phyloP scores from a whole-genome alignment of 2,888 invertebrate species.

The Isotomurus palustris region DNA sequence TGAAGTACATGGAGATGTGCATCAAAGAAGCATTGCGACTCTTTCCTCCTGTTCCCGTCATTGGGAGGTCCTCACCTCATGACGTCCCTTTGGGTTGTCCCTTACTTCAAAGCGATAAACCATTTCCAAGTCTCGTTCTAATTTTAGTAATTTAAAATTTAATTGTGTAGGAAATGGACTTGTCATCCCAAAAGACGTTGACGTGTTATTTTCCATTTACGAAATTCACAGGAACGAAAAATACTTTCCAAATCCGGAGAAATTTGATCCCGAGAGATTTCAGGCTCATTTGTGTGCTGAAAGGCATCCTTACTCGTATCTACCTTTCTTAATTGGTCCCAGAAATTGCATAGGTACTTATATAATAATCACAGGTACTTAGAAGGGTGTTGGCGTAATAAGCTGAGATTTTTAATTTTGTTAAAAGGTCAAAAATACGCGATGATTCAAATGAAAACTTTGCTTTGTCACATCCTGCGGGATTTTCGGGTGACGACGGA shows the following conservation, averaged over 20 bases:
- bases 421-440: constrained; percentile 13
- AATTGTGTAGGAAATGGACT: too few relatives aligned
- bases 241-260: constrained; percentile 28
- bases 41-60: not conserved
- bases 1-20: constrained; percentile 5
- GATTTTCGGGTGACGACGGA: not conserved
- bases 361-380: too few relatives aligned
- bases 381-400: too few relatives aligned
- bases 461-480: constrained; percentile 1
- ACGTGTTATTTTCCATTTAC: constrained; percentile 36
- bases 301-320: constrained; percentile 24
- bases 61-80: not conserved
- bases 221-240: constrained; percentile 29
- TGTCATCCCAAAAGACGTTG: too few relatives aligned
- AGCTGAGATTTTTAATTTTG: too few relatives aligned
- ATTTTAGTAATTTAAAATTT: too few relatives aligned
- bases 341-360: constrained; percentile 25
- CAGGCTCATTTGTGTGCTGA: constrained; percentile 32
- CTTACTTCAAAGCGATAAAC: too few relatives aligned
- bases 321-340: constrained; percentile 23
- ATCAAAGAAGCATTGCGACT: not conserved
- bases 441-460: constrained; percentile 8
- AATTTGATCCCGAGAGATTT: constrained; percentile 37
- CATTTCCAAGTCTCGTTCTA: too few relatives aligned
- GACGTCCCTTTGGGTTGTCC: not conserved